Conservation (phyloP, 2,113 vertebrate genomes). For the Ammospiza nelsoni region DNA sequence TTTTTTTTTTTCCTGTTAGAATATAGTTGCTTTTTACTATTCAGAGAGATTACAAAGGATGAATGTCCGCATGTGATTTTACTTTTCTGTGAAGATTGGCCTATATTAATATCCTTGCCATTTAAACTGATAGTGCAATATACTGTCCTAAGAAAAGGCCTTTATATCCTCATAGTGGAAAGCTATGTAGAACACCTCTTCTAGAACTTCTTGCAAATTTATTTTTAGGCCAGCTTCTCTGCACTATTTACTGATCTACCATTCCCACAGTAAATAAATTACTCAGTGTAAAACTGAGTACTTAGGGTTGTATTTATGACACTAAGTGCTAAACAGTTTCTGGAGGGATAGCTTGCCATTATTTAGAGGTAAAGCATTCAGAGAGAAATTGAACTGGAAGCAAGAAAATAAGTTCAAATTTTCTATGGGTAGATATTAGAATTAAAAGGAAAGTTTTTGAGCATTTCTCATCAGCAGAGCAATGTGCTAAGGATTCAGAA, state of each 20-base stretch:
- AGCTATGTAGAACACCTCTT: not conserved
- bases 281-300: not conserved
- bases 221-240: not conserved
- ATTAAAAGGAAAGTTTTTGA: not conserved
- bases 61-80: rapidly evolving
- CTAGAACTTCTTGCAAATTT: not conserved
- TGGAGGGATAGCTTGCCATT: not conserved
- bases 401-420: not conserved
- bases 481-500: not conserved
- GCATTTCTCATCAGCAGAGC: not conserved
- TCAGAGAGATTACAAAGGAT: not conserved
- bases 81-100: not conserved
- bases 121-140: not conserved
- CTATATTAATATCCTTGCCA: not conserved
- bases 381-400: not conserved
- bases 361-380: not conserved
- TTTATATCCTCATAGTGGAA: not conserved
- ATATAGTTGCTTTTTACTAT: not conserved
- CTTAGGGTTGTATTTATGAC: not conserved
- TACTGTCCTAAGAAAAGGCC: not conserved
- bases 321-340: too few relatives aligned
- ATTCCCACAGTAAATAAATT: not conserved
- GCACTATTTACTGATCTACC: rapidly evolving
- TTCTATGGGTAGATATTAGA: not conserved
- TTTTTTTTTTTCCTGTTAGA: not conserved